Percentiles rank a stretch among this genome's conserved stretches.
Evolutionary conservation across 1,140 invertebrate genomes (phyloP).

Genomic region (Harlomillsia oculata): DNA sequence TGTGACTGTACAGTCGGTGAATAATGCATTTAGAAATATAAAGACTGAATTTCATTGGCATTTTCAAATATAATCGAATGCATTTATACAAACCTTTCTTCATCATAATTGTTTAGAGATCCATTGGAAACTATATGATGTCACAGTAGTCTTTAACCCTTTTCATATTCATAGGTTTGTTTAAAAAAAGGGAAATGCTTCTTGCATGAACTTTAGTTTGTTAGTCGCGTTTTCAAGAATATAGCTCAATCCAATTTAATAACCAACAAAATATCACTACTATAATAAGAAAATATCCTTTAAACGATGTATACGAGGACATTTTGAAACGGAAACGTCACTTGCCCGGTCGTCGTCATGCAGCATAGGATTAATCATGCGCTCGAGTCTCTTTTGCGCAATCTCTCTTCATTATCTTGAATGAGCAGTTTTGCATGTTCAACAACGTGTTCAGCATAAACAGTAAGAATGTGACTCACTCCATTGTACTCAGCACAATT

Average conservation of each 20-base stretch:
- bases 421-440: conserved; percentile 73
- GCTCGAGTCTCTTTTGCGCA: conserved; percentile 94
- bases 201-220: conserved; percentile 74
- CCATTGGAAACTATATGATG: conserved; percentile 86
- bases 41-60: background rate
- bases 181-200: conserved; percentile 89
- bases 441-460: conserved; percentile 77
- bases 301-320: background rate
- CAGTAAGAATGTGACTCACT: conserved; percentile 69
- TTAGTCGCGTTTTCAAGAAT: conserved; percentile 83
- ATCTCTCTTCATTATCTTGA: conserved; percentile 81
- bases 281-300: background rate
- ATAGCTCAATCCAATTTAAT: conserved; percentile 77
- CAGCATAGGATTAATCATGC: conserved; percentile 94
- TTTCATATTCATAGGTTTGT: conserved; percentile 95
- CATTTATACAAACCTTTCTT: conserved; percentile 56
- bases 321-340: background rate
- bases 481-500: conserved; percentile 93
- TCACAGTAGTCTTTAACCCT: conserved; percentile 85
- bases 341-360: conserved; percentile 85
- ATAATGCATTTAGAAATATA: background rate
- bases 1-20: conserved; percentile 5
- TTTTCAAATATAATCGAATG: background rate
- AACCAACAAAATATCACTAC: background rate
- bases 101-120: conserved; percentile 81